Evolutionary conservation across 1,140 invertebrate genomes (phyloP).

Genomic region (Venustaconcha ellipsiformis): DNA sequence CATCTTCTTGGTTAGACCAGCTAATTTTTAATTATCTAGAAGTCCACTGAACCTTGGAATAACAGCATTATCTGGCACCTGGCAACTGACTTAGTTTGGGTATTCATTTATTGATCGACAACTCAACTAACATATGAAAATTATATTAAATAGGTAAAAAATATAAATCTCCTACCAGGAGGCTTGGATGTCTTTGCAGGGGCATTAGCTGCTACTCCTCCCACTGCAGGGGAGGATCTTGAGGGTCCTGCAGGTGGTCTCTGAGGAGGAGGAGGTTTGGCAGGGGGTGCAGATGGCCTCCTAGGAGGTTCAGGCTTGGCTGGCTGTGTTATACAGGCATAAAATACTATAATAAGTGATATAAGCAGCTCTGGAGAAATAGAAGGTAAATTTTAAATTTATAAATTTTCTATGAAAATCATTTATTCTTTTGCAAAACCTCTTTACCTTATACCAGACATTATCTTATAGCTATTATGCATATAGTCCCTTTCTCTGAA

Average conservation of each 20-base stretch:
- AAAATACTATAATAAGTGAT: too few relatives aligned
- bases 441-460: too few relatives aligned
- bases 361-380: too few relatives aligned
- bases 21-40: neutral
- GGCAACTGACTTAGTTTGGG: neutral
- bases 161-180: conserved; percentile 17
- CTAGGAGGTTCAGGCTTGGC: conserved; percentile 43
- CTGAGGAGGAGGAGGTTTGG: conserved; percentile 60
- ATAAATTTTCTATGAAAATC: too few relatives aligned
- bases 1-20: neutral
- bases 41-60: neutral
- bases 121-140: neutral
- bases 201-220: neutral
- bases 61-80: too few relatives aligned
- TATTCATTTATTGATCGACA: neutral
- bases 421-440: too few relatives aligned
- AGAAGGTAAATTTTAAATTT: too few relatives aligned
- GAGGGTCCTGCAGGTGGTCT: conserved; percentile 49
- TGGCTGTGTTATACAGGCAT: neutral
- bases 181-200: conserved; percentile 37
- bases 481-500: too few relatives aligned
- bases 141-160: neutral
- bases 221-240: conserved; percentile 34
- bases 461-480: too few relatives aligned
- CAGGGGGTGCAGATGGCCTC: conserved; percentile 55